These are phyloP conservation scores for Arctia plantaginis DNA, from an alignment of 2,888 invertebrate species.

Conservation along the genomic window DNA sequence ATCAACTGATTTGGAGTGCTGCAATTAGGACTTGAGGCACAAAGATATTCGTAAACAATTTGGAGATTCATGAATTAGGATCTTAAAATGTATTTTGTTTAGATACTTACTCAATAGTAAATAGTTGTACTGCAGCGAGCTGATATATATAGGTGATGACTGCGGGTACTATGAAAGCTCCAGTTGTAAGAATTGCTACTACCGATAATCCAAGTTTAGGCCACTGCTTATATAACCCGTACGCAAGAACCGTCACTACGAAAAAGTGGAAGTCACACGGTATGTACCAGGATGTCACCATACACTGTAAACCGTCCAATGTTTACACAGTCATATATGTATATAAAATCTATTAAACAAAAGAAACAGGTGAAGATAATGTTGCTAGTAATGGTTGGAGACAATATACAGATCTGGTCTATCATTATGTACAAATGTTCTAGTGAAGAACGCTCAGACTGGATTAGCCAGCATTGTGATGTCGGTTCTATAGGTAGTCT, in stretches of 20 bases:
- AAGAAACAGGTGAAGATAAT: neutral
- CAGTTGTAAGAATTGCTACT: slow-evolving; percentile 65
- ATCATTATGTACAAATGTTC: neutral
- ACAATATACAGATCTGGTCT: neutral
- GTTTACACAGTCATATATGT: neutral
- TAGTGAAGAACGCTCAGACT: neutral
- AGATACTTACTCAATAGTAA: slow-evolving; percentile 84
- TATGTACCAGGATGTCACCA: slow-evolving; percentile 89
- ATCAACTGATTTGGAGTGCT: neutral
- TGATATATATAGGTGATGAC: slow-evolving; percentile 80
- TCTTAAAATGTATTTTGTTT: neutral
- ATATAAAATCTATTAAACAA: neutral
- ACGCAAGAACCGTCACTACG: slow-evolving; percentile 83
- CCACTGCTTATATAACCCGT: slow-evolving; percentile 74
- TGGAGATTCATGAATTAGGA: neutral
- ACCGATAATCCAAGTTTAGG: slow-evolving; percentile 73
- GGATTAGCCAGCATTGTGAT: neutral
- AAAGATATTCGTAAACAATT: neutral
- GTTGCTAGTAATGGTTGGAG: neutral
- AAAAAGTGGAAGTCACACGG: slow-evolving; percentile 91
- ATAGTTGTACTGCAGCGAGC: slow-evolving; percentile 84
- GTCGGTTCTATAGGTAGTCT: neutral
- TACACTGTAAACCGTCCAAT: slow-evolving; percentile 80
- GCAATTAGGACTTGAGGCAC: neutral
- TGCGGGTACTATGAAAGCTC: slow-evolving; percentile 83